A percentile compares a stretch with the other conserved stretches of the same genome.
Conservation (phyloP, 53 echinoderm and acorn worm genomes). For the Pentamera pediparva region DNA sequence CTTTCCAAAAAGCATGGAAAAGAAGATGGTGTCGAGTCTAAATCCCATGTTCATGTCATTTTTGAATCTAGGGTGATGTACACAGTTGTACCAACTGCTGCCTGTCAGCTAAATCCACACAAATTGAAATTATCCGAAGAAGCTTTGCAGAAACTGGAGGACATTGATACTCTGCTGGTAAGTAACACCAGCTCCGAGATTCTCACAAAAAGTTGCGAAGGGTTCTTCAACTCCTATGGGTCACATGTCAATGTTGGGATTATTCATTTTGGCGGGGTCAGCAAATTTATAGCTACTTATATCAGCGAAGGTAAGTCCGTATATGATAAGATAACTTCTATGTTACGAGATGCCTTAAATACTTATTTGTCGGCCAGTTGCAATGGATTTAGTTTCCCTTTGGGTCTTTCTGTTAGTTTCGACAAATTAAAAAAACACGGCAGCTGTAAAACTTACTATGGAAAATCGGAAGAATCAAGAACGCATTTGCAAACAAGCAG, state of each 20-base stretch:
- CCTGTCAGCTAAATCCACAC: slow-evolving; percentile 8
- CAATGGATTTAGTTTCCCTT: neutral
- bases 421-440: neutral
- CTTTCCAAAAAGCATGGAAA: neutral
- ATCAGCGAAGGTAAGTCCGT: neutral
- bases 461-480: slow-evolving; percentile 9
- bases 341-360: slow-evolving; percentile 23
- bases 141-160: slow-evolving; percentile 4
- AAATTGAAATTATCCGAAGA: slow-evolving; percentile 9
- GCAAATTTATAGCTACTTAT: slow-evolving; percentile 30
- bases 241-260: slow-evolving; percentile 19
- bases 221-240: slow-evolving; percentile 5
- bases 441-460: neutral
- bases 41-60: neutral
- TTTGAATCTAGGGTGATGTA: slow-evolving; percentile 31
- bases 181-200: no score
- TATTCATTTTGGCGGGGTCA: slow-evolving; percentile 31
- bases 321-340: neutral
- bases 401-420: neutral
- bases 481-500: slow-evolving; percentile 4
- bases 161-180: slow-evolving; percentile 7
- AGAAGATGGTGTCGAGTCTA: neutral
- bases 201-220: no score
- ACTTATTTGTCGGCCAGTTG: slow-evolving; percentile 1
- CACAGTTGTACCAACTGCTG: slow-evolving; percentile 19